phyloP scores from a whole-genome alignment of 2,797 vertebrate genomes.

The Ibycter americanus region DNA sequence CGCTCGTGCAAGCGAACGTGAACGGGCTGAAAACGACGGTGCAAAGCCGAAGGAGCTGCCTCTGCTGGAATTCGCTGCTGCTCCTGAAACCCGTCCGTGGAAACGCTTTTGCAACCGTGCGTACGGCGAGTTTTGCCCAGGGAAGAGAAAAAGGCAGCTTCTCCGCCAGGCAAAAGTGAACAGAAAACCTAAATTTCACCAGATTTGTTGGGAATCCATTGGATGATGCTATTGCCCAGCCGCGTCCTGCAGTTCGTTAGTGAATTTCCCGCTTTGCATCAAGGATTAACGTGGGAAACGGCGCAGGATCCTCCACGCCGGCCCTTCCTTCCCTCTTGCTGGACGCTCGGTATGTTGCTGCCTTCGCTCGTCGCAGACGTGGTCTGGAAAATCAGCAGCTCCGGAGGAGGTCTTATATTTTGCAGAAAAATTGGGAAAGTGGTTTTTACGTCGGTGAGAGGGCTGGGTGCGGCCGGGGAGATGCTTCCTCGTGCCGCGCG shows the following conservation, averaged over 20 bases:
- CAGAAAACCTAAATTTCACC: not conserved
- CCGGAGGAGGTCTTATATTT: not conserved
- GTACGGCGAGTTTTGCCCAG: fast-evolving
- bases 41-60: not conserved
- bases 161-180: fast-evolving
- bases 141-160: not conserved
- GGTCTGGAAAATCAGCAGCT: fast-evolving
- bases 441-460: fast-evolving
- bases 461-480: not conserved
- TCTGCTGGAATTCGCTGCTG: not conserved
- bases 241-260: fast-evolving
- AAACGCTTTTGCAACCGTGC: not conserved
- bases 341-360: not conserved
- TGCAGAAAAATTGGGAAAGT: not conserved
- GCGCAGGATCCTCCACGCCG: fast-evolving
- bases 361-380: fast-evolving
- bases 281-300: not conserved
- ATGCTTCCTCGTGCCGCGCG: fast-evolving
- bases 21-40: not conserved
- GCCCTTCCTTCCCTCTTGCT: not conserved
- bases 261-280: not conserved
- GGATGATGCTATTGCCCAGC: fast-evolving
- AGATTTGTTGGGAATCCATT: fast-evolving
- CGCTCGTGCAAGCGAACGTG: fast-evolving
- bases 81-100: not conserved